Evolutionary conservation across 2,888 invertebrate species (phyloP), one percentile per base, ranked within the genome.

Genomic region (Halictus ligatus): DNA sequence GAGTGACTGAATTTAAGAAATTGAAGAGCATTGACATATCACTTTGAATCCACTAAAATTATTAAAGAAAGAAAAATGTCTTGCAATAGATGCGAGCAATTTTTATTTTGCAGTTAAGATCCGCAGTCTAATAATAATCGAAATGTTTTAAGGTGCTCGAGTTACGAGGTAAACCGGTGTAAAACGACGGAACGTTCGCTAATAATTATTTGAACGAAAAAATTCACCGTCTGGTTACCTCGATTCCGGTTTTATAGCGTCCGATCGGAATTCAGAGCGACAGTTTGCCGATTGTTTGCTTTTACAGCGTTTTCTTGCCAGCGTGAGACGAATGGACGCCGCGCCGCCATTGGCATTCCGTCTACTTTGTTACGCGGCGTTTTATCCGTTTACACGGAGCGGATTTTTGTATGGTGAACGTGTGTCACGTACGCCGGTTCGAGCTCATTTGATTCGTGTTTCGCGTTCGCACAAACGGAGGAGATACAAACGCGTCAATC

Each of bases 241-340:
- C 21, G 18, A 21, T 40, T 69, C 69, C 35, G 35, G 29, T 35
- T 40, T 69, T 18, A 21, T 15, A 35, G 35, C 69, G 40, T 40
- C 8, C 69, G 21, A 21, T 35, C 69, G 35, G 69, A 18, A 40
- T 40, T 21, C 40, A 0, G 10, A 21, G 40, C 40, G 69, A 69
- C 69, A 69, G 69, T 69, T 69, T 69, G 35, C 69, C 69, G 69
- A 69, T 69, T 69, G 69, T 69, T 69, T 18, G 35, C 69, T 40
- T 69, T 69, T 69, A 21, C 69, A 69, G 35, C 35, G 69, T 10
- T 40, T 69, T 40, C 69, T 69, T 67, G 64, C 15, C 15, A 7
- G 18, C 35, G 64, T 1, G 35, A 29, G 29, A 67, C 29, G 64
- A 35, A 67, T 67, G 64, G 35, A 35, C 64, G 64, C 29, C 35